Percentiles rank a stretch among this genome's conserved stretches.
Conservation (phyloP, 2,888 invertebrate genomes). For the Lapara coniferarum region DNA sequence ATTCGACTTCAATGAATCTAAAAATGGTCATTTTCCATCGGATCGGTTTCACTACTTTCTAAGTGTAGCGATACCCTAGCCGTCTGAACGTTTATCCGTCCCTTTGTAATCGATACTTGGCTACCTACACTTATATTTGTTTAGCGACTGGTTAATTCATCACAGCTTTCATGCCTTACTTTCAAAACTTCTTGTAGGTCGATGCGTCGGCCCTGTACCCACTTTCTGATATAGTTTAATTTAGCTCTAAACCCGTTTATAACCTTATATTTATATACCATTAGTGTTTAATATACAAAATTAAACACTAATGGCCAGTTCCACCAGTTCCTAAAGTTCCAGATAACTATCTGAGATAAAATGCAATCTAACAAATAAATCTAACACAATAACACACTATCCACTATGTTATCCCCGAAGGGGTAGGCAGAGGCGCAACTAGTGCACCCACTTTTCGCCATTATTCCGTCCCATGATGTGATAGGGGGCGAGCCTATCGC, state of each 20-base stretch:
- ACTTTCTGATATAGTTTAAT: neutral
- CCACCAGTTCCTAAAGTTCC: too few species aligned
- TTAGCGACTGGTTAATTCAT: slow-evolving; percentile 12
- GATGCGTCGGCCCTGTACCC: neutral
- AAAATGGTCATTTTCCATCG: slow-evolving; percentile 36
- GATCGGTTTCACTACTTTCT: slow-evolving; percentile 69
- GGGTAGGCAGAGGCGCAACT: too few species aligned
- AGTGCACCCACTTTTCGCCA: too few species aligned
- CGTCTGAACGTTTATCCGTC: slow-evolving; percentile 46
- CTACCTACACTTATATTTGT: slow-evolving; percentile 11
- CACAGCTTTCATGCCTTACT: slow-evolving; percentile 18
- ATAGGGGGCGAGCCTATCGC: too few species aligned
- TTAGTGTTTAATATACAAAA: too few species aligned
- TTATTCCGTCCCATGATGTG: too few species aligned
- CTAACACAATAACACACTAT: too few species aligned
- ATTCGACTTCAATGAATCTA: slow-evolving; percentile 1
- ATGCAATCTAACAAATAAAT: too few species aligned
- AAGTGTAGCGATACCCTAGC: slow-evolving; percentile 53
- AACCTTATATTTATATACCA: neutral
- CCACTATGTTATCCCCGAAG: too few species aligned
- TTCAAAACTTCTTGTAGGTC: slow-evolving; percentile 1
- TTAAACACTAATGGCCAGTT: too few species aligned
- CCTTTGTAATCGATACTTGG: slow-evolving; percentile 53
- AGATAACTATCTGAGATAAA: too few species aligned
- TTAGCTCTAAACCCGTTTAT: neutral